Conservation (phyloP, 2,797 vertebrate species). For the Hipposideros larvatus region DNA sequence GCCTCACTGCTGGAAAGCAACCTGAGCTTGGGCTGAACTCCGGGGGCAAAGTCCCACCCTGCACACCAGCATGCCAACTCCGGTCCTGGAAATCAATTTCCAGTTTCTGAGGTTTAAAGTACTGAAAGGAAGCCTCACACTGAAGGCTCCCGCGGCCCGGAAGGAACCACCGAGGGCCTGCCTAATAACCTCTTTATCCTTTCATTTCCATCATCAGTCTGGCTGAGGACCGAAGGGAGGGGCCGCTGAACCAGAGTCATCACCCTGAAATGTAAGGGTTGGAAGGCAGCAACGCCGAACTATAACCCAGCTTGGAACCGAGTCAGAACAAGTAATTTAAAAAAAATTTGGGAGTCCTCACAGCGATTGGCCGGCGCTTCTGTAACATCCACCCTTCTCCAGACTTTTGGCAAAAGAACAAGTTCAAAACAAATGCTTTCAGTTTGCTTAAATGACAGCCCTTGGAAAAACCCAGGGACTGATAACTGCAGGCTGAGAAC, state of each 20-base stretch:
- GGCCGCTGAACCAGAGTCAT: conserved; percentile 63
- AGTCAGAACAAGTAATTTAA: conserved; percentile 66
- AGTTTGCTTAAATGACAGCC: conserved; percentile 70
- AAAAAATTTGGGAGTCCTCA: conserved; percentile 71
- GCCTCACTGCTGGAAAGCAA: conserved; percentile 68
- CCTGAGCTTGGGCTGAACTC: conserved; percentile 43
- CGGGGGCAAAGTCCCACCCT: conserved; percentile 57
- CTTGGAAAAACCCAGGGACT: conserved; percentile 49
- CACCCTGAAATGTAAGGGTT: conserved; percentile 62
- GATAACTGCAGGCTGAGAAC: background rate
- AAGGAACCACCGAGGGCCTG: background rate
- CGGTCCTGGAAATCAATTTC: background rate
- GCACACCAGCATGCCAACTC: background rate
- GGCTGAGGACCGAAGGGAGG: conserved; percentile 45
- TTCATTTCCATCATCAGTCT: background rate
- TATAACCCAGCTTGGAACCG: conserved; percentile 68
- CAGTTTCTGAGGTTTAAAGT: background rate
- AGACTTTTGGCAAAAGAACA: conserved; percentile 70
- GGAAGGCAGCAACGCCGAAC: conserved; percentile 54
- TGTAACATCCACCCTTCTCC: conserved; percentile 74
- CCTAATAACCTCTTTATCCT: conserved; percentile 19
- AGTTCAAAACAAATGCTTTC: conserved; percentile 80
- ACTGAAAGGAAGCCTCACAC: background rate
- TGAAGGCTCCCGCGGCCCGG: background rate
- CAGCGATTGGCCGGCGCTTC: conserved; percentile 67